A percentile compares a stretch with the other conserved stretches of the same genome.
Conservation (phyloP, 2,797 vertebrate genomes). For the Australoheros facetus region DNA sequence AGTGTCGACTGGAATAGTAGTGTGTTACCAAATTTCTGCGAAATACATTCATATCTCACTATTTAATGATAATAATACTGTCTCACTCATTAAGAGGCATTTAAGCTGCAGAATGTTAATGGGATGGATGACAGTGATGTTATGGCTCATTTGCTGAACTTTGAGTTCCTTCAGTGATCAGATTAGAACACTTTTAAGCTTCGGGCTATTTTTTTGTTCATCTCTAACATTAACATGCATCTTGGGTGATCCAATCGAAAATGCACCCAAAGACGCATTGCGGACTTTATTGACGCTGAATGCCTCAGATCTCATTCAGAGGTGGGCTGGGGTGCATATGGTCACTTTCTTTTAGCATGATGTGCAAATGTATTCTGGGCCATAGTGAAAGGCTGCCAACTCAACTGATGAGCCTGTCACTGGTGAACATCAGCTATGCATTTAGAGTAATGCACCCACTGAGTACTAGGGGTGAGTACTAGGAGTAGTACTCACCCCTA, state of each 20-base stretch:
- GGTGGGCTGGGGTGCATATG: no score
- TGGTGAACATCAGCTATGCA: neutral
- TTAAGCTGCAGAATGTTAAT: constrained; percentile 19
- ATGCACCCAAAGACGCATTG: neutral
- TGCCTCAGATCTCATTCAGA: neutral
- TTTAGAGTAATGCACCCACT: neutral
- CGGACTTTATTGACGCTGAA: neutral
- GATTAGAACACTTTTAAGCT: constrained; percentile 16
- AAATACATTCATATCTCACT: constrained; percentile 9
- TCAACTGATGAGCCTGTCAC: neutral
- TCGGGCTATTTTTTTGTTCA: neutral
- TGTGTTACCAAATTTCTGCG: neutral
- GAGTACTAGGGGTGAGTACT: no score
- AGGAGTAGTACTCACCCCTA: neutral
- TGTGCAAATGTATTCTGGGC: neutral
- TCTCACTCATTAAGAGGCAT: constrained; percentile 6
- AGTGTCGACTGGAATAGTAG: constrained; percentile 8
- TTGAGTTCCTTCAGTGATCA: constrained; percentile 13
- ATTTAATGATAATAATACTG: constrained; percentile 4
- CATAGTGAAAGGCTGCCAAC: neutral
- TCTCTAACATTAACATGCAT: neutral
- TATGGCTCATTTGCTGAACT: constrained; percentile 29
- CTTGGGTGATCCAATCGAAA: neutral
- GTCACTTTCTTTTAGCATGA: no score
- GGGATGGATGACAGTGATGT: neutral